Evolutionary conservation across 1,140 invertebrate genomes (phyloP).

Genomic region (Wiebesia pumilae): DNA sequence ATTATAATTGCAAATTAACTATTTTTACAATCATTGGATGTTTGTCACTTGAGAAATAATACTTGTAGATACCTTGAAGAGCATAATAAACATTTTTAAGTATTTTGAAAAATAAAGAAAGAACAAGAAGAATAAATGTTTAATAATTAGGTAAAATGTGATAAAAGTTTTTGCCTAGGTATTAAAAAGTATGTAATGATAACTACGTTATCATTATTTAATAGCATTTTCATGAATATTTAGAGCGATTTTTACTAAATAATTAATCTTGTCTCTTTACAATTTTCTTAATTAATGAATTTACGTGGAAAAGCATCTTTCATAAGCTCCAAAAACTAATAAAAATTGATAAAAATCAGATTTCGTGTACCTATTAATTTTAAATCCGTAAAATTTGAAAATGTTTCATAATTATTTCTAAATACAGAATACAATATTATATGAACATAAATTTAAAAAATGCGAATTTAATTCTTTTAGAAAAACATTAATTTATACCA

Average conservation of each 20-base stretch:
- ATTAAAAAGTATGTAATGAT: background rate
- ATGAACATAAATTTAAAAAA: background rate
- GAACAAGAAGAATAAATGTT: background rate
- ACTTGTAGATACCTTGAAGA: too few species aligned
- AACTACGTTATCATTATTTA: constrained; percentile 1
- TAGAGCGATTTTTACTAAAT: constrained; percentile 24
- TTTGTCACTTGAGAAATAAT: too few species aligned
- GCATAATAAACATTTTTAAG: too few species aligned
- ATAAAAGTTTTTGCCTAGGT: background rate
- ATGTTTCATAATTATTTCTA: background rate
- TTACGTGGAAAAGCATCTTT: constrained; percentile 35
- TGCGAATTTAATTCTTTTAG: background rate
- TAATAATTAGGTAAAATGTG: background rate
- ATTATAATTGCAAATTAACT: too few species aligned
- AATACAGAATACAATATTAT: too few species aligned
- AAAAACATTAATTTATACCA: background rate
- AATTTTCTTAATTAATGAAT: constrained; percentile 40
- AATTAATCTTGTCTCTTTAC: constrained; percentile 22
- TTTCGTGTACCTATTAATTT: background rate
- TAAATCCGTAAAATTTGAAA: background rate
- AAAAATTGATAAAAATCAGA: too few species aligned
- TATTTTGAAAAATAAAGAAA: background rate
- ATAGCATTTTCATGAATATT: constrained; percentile 31
- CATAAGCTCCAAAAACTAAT: constrained; percentile 5
- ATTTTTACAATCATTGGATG: too few species aligned